Percentiles rank a stretch among this genome's conserved stretches.
These are phyloP conservation scores for Onchidella celtica DNA, from an alignment of 2,888 invertebrate genomes.

Conservation along the genomic window DNA sequence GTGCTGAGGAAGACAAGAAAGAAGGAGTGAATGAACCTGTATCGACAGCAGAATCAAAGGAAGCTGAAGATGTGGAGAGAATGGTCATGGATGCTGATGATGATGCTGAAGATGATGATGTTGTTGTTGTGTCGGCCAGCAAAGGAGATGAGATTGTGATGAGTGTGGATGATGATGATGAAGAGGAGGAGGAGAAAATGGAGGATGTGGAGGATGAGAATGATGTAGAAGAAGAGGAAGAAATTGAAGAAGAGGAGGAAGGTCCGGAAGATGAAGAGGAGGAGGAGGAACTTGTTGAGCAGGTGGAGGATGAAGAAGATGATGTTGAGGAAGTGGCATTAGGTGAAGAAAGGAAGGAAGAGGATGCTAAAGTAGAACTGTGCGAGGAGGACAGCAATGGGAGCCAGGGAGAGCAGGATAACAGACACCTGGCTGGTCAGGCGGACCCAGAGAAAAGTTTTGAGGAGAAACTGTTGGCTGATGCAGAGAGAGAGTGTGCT, in stretches of 20 bases:
- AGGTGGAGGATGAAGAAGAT: slow-evolving; percentile 31
- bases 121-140: not conserved
- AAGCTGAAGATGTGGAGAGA: slow-evolving; percentile 21
- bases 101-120: slow-evolving; percentile 38
- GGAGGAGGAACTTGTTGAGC: not conserved
- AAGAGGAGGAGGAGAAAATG: slow-evolving; percentile 18
- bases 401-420: too few relatives aligned
- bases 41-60: not conserved
- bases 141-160: not conserved
- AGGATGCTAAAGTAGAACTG: not conserved
- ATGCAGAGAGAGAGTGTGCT: slow-evolving; percentile 26
- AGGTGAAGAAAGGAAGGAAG: not conserved
- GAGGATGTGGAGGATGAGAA: slow-evolving; percentile 37
- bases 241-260: slow-evolving; percentile 35
- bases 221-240: slow-evolving; percentile 4
- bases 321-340: slow-evolving; percentile 13
- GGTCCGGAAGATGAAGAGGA: slow-evolving; percentile 19
- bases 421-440: too few relatives aligned
- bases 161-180: slow-evolving; percentile 31
- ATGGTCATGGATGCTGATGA: slow-evolving; percentile 31
- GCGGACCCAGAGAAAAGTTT: not conserved
- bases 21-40: not conserved
- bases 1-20: not conserved
- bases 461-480: not conserved
- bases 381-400: slow-evolving; percentile 28